Evolutionary conservation across 2,888 invertebrate species (phyloP).

Genomic region (Hirtodrosophila histrioides): DNA sequence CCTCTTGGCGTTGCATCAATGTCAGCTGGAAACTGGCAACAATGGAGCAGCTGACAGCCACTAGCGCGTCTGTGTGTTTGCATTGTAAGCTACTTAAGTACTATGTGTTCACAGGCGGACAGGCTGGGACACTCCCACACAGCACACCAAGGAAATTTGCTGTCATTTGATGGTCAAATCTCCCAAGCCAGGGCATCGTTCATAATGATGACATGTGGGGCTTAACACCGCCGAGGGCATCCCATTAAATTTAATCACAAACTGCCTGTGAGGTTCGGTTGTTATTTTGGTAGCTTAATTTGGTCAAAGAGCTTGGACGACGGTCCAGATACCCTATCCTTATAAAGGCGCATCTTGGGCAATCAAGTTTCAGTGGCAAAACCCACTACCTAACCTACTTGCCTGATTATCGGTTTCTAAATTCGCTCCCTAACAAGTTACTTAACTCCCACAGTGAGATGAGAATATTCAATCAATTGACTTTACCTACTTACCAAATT

Average conservation of each 20-base stretch:
- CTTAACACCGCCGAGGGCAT: slow-evolving; percentile 7
- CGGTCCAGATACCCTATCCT: no score
- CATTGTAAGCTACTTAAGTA: slow-evolving; percentile 4
- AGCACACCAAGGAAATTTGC: slow-evolving; percentile 5
- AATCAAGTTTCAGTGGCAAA: no score
- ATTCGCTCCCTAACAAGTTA: no score
- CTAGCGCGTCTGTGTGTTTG: background rate
- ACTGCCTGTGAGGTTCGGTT: background rate
- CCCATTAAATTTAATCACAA: slow-evolving; percentile 11
- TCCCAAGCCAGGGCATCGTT: background rate
- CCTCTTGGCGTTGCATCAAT: slow-evolving; percentile 14
- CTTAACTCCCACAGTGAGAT: no score
- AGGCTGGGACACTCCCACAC: slow-evolving; percentile 1
- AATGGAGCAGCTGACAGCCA: slow-evolving; percentile 9
- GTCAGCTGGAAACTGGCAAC: slow-evolving; percentile 9
- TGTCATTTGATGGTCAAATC: slow-evolving; percentile 16
- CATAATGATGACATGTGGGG: slow-evolving; percentile 17
- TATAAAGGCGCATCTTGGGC: no score
- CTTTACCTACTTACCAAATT: no score
- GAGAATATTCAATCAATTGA: no score
- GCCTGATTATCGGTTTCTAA: no score
- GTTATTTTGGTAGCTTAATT: no score
- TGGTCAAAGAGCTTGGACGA: no score
- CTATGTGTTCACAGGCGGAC: background rate
- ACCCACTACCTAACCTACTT: no score